Base-by-base conservation (phyloP, 2,113 vertebrate genomes). In the Seriola dumerili region DNA sequence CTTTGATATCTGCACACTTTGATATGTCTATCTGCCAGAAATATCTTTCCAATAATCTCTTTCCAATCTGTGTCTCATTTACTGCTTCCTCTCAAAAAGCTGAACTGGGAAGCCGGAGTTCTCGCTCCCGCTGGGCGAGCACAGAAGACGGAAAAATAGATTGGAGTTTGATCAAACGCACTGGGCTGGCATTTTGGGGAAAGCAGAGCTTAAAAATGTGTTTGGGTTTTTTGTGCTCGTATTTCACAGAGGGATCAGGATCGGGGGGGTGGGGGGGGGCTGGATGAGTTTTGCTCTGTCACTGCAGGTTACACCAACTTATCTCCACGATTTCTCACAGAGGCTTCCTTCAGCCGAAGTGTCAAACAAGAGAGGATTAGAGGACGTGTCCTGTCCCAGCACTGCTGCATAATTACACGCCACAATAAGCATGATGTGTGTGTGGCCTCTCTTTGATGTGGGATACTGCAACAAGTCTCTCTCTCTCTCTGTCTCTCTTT, bases 1-100 rank as follows among this genome's bases (percentile, higher is more conserved):
- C 87, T 93, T 91, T 93, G 85, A 92, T 91, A 84, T 86, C 69
- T 21, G 74, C 46, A 58, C 85, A 74, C 91, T 93, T 91, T 91
- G 90, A 91, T 88, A 79, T 76, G 70, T 87, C 83, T 81, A 64
- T 90, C 85, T 87, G 61, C 76, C 69, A 67, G 54, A 74, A 83
- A 74, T 57, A 84, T 87, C 78, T 77, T 84, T 88, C 72, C 67
- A 72, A 64, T 83, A 82, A 81, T 88, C 55, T 70, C 61, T 64
- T 57, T 91, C 79, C 81, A 90, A 72, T 80, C 79, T 69, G n/a
- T 57, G 66, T 72, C 83, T 88, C 78, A 86, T 87, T 91, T 85
- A 75, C 82, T 25, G 66, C 40, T 88, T 80, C 80, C 80, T 81
- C 54, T 84, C 77, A 66, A 81, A 81, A 88, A 80, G 72, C 75